Conservation (phyloP, 2,888 invertebrate species). For the Drosophila sordidapex region DNA sequence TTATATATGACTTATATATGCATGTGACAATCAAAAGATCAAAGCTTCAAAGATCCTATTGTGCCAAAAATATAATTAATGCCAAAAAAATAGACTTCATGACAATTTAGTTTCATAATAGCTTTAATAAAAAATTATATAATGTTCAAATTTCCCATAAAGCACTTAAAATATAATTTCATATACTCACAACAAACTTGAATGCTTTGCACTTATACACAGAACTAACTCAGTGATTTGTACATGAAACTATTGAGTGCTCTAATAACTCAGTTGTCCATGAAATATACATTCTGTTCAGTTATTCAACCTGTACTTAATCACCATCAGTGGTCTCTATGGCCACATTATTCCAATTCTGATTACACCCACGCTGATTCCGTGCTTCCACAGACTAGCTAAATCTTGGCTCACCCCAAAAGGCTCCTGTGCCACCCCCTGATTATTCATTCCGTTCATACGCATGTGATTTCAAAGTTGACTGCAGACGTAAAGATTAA, state of each 20-base stretch:
- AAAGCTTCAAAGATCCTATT: neutral
- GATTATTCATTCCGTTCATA: conserved; percentile 20
- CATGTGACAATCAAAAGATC: neutral
- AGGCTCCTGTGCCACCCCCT: neutral
- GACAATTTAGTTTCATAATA: neutral
- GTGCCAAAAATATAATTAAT: neutral
- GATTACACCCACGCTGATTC: neutral
- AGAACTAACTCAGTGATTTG: neutral
- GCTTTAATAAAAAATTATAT: neutral
- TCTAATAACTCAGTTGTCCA: neutral
- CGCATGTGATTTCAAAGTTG: conserved; percentile 22
- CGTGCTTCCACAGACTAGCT: neutral
- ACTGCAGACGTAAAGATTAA: conserved; percentile 5
- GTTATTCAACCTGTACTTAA: conserved; percentile 1
- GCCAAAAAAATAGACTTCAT: neutral
- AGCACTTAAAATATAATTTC: neutral
- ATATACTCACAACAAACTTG: neutral
- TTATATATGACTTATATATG: neutral
- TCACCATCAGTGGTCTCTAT: conserved; percentile 3
- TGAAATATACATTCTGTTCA: conserved; percentile 5
- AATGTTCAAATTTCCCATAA: neutral
- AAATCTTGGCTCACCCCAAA: neutral
- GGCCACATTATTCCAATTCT: conserved; percentile 8
- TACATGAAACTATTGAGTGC: neutral
- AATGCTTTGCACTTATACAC: neutral